Base-by-base conservation (phyloP, 2,888 invertebrate genomes). In the Orthosia gracilis region DNA sequence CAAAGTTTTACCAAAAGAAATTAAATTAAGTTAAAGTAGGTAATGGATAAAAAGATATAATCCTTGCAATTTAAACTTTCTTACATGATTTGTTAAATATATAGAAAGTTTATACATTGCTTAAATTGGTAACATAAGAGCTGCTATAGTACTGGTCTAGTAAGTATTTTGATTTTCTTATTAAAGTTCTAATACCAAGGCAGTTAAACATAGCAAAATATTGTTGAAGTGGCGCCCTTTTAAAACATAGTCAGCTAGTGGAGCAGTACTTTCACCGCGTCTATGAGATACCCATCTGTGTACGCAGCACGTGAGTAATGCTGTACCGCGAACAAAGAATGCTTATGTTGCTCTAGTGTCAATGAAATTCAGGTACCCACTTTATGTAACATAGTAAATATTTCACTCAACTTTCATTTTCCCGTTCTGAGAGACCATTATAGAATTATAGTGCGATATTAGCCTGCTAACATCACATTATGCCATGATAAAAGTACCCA, bases 261-360 rank as follows among this genome's bases (percentile, higher is more conserved):
- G 3, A 12, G 52, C n/a, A n/a, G 52, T 77, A 63, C 49, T 40
- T 58, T 78, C 50, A 74, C 13, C 12, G 54, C 15, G 18, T 58
- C 26, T 63, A 49, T 64, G 50, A 50, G 26, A 59, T 47, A 64
- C 58, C 31, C 13, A 58, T 52, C 73, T 78, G 64, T 68, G 55
- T 54, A 15, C 13, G 54, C 21, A 61, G 45, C 68, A 65, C 58
- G 70, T 65, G 26, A 80, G 61, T 66, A 66, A 79, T 65, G 76
- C 23, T 55, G 26, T 40, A 50, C n/a, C 21, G 54, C 5, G 50
- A 76, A 69, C 73, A 66, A 71, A 66, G 54, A 63, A 62, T 2
- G 21, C 31, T 47, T 52, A 61, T 26, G 59, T 50, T 23, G 49
- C 3, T 45, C 26, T 73, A 58, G 73, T 74, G 66, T 66, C 11